Evolutionary conservation across 2,888 invertebrate species (phyloP).

Genomic region (Troides helena): DNA sequence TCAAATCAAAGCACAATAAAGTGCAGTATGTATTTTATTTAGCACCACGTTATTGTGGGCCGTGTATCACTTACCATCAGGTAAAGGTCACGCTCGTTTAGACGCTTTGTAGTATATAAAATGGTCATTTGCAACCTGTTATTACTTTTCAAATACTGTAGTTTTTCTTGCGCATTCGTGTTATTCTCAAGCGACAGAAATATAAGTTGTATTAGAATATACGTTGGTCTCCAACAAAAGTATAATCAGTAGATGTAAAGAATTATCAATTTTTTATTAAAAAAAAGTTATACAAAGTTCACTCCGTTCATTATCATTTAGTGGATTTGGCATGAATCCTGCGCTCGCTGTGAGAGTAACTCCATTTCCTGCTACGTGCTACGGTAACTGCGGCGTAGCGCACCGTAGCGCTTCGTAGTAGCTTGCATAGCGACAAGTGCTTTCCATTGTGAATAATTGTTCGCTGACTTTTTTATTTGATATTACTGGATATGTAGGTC

Average conservation of each 20-base stretch:
- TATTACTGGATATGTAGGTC: conserved; percentile 50
- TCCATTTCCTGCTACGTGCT: conserved; percentile 73
- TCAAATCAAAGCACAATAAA: too few species aligned
- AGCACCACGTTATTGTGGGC: too few species aligned
- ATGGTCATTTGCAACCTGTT: too few species aligned
- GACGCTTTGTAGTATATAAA: too few species aligned
- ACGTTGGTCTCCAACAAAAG: background rate
- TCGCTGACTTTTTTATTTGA: conserved; percentile 50
- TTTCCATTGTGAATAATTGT: conserved; percentile 61
- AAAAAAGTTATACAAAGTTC: conserved; percentile 40
- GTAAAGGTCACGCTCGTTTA: too few species aligned
- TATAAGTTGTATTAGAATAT: too few species aligned
- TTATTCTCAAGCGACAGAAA: too few species aligned
- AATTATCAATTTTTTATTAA: background rate
- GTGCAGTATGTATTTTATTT: too few species aligned
- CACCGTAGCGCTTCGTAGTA: conserved; percentile 40
- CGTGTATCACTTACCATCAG: too few species aligned
- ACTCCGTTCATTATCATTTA: conserved; percentile 68
- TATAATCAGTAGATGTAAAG: conserved; percentile 1
- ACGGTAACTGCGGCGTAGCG: conserved; percentile 60
- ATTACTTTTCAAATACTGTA: too few species aligned
- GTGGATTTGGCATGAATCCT: conserved; percentile 67
- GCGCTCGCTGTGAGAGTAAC: conserved; percentile 60
- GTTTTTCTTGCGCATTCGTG: too few species aligned
- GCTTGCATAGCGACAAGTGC: conserved; percentile 57